Base-by-base conservation (phyloP, 2,888 invertebrate genomes). In the Plagiodera versicolora region DNA sequence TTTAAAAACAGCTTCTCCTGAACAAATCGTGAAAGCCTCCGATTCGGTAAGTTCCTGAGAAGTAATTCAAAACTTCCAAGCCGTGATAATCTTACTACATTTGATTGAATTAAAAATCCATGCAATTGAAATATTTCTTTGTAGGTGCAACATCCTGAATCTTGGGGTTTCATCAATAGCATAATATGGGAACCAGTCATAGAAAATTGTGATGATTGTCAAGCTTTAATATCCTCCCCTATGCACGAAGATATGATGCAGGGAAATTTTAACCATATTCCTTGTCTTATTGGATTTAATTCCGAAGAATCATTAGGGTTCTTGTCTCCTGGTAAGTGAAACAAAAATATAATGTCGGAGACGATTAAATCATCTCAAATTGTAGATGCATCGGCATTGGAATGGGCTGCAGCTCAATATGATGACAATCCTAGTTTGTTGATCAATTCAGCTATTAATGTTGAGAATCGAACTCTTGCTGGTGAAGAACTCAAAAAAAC, bases 261-360 rank as follows among this genome's bases (percentile, higher is more conserved):
- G 32, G 61, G 61, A 28, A 50, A 62, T 18, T 51, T 62, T 30
- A 58, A 55, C 10, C 50, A 45, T 18, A 55, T 62, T 9, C 51
- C 61, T 6, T 39, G 39, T 16, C 28, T 62, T 0, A 32, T 62
- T 18, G 61, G 61, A 0, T 57, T 51, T 1, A 62, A 53, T 30
- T 58, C 58, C 1, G 61, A 62, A 19, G 61, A 62, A 58, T 39
- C 48, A 24, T 17, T 61, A 17, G 18, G 8, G n/a, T 49, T 56
- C 11, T 14, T 50, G n/a, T 24, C 24, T 5, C 24, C 24, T 24
- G 24, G 24, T 24, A 24, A 24, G 24, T 24, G 6, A 6, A 24
- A 6, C 24, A 24, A 3, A 24, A 6, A 5, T 3, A 24, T 10
- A 9, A 39, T 46, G 56, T 61, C 48, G n/a, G 9, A 46, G 4